A percentile compares a stretch with the other conserved stretches of the same genome.
phyloP scores from a whole-genome alignment of 2,797 vertebrate genomes.

The Gadopsis bispinosus region DNA sequence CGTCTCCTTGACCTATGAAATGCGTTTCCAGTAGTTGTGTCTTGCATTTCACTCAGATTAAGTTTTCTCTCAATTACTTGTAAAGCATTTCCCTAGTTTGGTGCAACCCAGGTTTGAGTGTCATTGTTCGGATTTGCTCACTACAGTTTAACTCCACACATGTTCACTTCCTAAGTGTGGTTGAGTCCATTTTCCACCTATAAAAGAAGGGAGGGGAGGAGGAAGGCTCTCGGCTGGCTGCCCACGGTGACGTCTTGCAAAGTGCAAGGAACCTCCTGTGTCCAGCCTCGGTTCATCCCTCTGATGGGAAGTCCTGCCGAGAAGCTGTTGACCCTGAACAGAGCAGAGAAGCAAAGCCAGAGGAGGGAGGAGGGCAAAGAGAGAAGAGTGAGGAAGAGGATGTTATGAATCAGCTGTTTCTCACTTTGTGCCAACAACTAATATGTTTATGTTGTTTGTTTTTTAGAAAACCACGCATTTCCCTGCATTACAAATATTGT shows the following conservation, averaged over 20 bases:
- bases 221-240: constrained; percentile 13
- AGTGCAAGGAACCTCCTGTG: constrained; percentile 27
- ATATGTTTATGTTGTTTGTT: not conserved
- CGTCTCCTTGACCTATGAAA: not conserved
- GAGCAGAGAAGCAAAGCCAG: constrained; percentile 4
- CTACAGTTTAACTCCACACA: not conserved
- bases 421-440: not conserved
- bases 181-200: constrained; percentile 10
- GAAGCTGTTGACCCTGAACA: constrained; percentile 52
- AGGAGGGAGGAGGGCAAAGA: not conserved
- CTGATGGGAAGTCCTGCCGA: constrained; percentile 47
- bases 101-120: constrained; percentile 12
- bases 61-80: not conserved
- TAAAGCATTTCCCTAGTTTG: not conserved
- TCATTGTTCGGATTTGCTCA: constrained; percentile 2
- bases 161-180: not conserved
- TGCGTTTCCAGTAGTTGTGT: not conserved
- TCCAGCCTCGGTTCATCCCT: constrained; percentile 37
- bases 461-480: not conserved
- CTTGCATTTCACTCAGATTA: not conserved
- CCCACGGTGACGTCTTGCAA: constrained; percentile 30
- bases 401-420: not conserved
- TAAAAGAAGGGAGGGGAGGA: not conserved
- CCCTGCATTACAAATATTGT: not conserved
- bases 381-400: not conserved